These are phyloP conservation scores for Pararge aegeria DNA, from an alignment of 1,140 invertebrate species.

Conservation along the genomic window DNA sequence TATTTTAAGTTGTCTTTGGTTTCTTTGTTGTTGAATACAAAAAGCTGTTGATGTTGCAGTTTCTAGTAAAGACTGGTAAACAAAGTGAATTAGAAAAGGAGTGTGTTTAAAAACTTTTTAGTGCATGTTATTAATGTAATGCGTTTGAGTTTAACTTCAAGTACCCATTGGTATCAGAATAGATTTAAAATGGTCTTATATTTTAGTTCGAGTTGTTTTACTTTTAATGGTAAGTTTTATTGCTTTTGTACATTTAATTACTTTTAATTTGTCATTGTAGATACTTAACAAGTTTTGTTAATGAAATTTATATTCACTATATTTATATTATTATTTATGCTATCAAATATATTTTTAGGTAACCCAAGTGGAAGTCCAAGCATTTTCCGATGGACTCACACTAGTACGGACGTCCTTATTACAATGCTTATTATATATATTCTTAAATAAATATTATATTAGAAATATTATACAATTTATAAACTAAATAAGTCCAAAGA, in stretches of 20 bases:
- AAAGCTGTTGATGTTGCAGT: constrained; percentile 8
- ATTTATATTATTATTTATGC: constrained; percentile 55
- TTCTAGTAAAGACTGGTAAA: constrained; percentile 7
- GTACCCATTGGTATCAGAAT: constrained; percentile 26
- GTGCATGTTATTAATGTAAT: constrained; percentile 37
- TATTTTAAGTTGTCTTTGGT: neutral
- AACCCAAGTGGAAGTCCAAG: constrained; percentile 76
- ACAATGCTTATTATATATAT: constrained; percentile 56
- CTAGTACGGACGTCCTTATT: constrained; percentile 61
- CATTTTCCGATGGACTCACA: constrained; percentile 63
- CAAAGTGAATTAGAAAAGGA: constrained; percentile 7
- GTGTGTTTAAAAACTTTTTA: constrained; percentile 16
- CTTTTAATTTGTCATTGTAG: constrained; percentile 41
- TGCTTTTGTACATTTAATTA: constrained; percentile 47
- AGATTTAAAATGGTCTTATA: constrained; percentile 26
- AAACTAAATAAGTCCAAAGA: constrained; percentile 60
- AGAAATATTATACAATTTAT: constrained; percentile 39
- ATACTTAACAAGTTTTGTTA: constrained; percentile 22
- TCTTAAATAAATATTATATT: constrained; percentile 48
- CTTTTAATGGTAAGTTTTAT: constrained; percentile 67
- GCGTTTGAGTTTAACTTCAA: constrained; percentile 30
- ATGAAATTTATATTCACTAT: constrained; percentile 24
- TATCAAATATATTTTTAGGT: constrained; percentile 74
- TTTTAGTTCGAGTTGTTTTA: constrained; percentile 68
- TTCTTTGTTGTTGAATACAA: neutral